Evolutionary conservation across 2,888 invertebrate genomes (phyloP), one percentile per base, ranked within the genome.

Genomic region (Neoitamus cyanurus): DNA sequence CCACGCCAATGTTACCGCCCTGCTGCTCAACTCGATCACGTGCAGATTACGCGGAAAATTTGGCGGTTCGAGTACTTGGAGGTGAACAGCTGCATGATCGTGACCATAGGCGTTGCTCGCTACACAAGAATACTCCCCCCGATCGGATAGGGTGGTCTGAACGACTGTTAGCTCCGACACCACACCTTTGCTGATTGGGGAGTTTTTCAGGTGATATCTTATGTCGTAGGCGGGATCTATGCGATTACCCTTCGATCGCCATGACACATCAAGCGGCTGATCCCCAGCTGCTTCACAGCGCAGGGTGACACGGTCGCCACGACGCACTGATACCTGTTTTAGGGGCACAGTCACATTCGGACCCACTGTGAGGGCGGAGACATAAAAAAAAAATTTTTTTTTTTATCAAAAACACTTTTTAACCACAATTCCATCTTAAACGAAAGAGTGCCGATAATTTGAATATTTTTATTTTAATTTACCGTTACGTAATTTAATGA

Each of bases 61-160:
- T 1, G 94, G 94, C n/a, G 93, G 93, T 87, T 94, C 94, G 90
- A 92, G 91, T 7, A 92, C 92, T 86, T 92, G 92, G 15, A 92
- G 88, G 86, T 92, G 90, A 86, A 92, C 89, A 2, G 88, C 88
- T 3, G 89, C 90, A 89, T 92, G 92, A 87, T 94, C 94, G 84
- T 93, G 92, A 0, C 94, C 94, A 88, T 93, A 94, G 0, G 92
- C 92, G 89, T 94, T 94, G 85, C 92, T 92, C 2, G 94, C 94
- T 34, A 92, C 92, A 88, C 94, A 94, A 1, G 92, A 92, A 88
- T 94, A 94, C 88, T 94, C 94, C 2, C 93, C 93, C 7, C 94
- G 91, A 87, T 93, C 93, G 20, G 91, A 90, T 25, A 92, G 89
- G 15, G 91, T 90, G 6, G 93, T 92, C 73, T 94, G 93, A 7